A percentile compares a stretch with the other conserved stretches of the same genome.
Evolutionary conservation across 2,113 vertebrate genomes (phyloP).

Genomic region (Gadus chalcogrammus): DNA sequence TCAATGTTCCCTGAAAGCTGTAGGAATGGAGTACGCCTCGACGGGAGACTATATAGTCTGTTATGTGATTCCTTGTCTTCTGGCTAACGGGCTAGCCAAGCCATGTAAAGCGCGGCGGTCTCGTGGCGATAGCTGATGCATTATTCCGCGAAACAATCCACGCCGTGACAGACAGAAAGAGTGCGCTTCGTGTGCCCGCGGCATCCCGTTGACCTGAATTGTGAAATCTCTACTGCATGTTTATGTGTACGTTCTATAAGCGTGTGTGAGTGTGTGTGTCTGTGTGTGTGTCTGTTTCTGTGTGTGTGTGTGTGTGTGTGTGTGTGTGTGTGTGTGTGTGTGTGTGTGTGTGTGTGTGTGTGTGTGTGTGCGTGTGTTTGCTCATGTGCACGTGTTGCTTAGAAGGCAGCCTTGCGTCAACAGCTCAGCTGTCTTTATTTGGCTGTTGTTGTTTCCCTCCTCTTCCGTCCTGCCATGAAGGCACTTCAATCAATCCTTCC

Average conservation of each 20-base stretch:
- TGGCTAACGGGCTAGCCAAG: not conserved
- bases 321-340: slow-evolving; percentile 21
- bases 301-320: slow-evolving; percentile 2
- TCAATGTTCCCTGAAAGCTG: too few species aligned
- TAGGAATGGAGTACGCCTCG: too few species aligned
- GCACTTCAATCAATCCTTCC: not conserved
- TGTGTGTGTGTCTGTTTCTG: slow-evolving; percentile 52
- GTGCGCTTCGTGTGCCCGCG: slow-evolving; percentile 56
- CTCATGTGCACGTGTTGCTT: slow-evolving; percentile 5
- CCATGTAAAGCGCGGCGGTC: slow-evolving; percentile 20
- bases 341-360: slow-evolving; percentile 37
- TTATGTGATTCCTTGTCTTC: not conserved
- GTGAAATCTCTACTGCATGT: slow-evolving; percentile 52
- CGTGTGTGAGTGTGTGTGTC: too few species aligned
- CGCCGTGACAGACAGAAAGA: slow-evolving; percentile 51
- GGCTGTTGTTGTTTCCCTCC: slow-evolving; percentile 46
- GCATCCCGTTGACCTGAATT: slow-evolving; percentile 72
- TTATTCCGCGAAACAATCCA: slow-evolving; percentile 46
- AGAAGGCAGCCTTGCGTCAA: too few species aligned
- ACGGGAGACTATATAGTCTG: too few species aligned
- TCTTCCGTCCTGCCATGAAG: not conserved
- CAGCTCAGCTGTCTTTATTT: slow-evolving; percentile 36
- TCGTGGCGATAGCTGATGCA: slow-evolving; percentile 32
- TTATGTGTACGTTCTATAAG: not conserved
- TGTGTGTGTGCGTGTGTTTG: slow-evolving; percentile 6